phyloP scores from a whole-genome alignment of 2,797 vertebrate species.

The Clamator glandarius region DNA sequence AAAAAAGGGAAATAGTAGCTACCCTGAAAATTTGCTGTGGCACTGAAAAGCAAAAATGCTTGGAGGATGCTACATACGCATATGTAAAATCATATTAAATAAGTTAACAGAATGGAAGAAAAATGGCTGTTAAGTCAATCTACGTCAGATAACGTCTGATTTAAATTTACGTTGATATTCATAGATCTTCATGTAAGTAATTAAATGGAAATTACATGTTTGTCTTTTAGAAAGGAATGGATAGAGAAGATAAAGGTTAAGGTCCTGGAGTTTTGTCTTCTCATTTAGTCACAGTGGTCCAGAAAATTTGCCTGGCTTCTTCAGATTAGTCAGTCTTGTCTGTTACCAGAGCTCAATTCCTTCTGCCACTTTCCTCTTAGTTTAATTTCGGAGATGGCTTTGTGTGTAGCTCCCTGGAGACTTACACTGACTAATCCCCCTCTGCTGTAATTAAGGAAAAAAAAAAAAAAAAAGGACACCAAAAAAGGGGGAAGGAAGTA shows the following conservation, averaged over 20 bases:
- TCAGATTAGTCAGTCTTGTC: constrained; percentile 65
- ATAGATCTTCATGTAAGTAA: constrained; percentile 35
- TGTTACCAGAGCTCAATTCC: constrained; percentile 62
- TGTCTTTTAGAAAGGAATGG: neutral
- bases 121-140: neutral
- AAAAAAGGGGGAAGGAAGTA: constrained; percentile 77
- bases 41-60: neutral
- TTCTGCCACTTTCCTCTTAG: constrained; percentile 76
- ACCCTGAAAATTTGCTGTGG: neutral
- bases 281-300: constrained; percentile 21
- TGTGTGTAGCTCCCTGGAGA: constrained; percentile 78
- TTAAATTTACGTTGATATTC: neutral
- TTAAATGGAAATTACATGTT: constrained; percentile 54
- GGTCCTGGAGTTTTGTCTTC: neutral
- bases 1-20: neutral
- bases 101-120: neutral
- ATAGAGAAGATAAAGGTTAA: neutral
- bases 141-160: neutral
- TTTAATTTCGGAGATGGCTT: constrained; percentile 82
- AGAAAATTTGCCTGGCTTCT: constrained; percentile 55
- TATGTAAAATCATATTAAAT: neutral
- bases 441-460: constrained; percentile 91
- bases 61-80: neutral
- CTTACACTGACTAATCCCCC: constrained; percentile 88
- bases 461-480: neutral